phyloP scores from a whole-genome alignment of 2,888 invertebrate genomes.

The Colostygia pectinataria region DNA sequence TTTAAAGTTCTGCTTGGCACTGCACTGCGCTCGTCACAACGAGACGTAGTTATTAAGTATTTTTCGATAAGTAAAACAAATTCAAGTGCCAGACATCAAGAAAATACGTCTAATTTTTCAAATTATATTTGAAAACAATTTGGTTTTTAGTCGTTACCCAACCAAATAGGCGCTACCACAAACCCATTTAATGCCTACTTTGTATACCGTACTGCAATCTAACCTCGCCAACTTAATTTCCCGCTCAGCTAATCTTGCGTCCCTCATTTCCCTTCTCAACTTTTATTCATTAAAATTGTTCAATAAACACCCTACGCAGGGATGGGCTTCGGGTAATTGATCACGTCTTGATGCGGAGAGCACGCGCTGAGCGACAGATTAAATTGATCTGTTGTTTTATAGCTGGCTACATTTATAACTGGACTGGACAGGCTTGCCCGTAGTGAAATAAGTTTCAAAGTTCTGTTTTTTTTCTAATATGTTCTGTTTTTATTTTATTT shows the following conservation, averaged over 20 bases:
- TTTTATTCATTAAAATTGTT: constrained; percentile 51
- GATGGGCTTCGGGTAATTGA: constrained; percentile 61
- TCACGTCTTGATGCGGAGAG: constrained; percentile 55
- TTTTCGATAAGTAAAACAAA: too few species aligned
- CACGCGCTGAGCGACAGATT: constrained; percentile 44
- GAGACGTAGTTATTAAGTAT: too few species aligned
- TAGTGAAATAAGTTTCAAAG: constrained; percentile 6
- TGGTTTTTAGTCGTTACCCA: not conserved
- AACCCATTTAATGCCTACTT: constrained; percentile 1
- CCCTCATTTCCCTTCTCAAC: constrained; percentile 28
- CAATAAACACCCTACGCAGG: constrained; percentile 41
- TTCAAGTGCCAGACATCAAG: too few species aligned
- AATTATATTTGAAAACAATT: not conserved
- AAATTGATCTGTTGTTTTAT: constrained; percentile 63
- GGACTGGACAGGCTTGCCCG: constrained; percentile 45
- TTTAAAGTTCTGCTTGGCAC: too few species aligned
- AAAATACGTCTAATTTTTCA: not conserved
- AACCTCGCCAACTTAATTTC: constrained; percentile 28
- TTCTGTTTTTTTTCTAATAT: too few species aligned
- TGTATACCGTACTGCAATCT: constrained; percentile 11
- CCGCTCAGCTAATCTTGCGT: constrained; percentile 28
- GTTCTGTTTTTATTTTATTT: too few species aligned
- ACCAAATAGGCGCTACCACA: not conserved
- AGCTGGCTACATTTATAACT: constrained; percentile 44
- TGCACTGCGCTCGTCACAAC: too few species aligned